phyloP scores from a whole-genome alignment of 2,113 vertebrate genomes.

The Anolis carolinensis region DNA sequence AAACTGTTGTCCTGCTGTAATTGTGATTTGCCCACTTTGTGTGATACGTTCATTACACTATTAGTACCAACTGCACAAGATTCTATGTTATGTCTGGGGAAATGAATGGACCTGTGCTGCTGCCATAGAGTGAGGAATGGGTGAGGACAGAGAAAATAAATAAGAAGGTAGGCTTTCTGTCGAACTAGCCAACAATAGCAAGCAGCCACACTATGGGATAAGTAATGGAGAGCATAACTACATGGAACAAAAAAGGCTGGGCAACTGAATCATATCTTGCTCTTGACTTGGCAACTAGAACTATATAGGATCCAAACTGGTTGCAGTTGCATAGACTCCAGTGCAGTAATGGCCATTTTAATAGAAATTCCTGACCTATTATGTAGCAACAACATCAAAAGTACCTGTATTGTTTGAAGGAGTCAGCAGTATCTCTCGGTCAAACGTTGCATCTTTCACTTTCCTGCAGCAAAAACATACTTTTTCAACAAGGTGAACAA shows the following conservation, averaged over 20 bases:
- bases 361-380: background rate
- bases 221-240: background rate
- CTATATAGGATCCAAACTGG: background rate
- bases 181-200: background rate
- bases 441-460: conserved; percentile 65
- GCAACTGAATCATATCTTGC: background rate
- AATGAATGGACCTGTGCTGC: too few relatives aligned
- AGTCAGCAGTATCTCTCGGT: conserved; percentile 66
- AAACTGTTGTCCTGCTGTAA: too few relatives aligned
- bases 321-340: background rate
- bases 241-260: background rate
- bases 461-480: conserved; percentile 64
- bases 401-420: conserved; percentile 66
- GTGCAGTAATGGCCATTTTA: background rate
- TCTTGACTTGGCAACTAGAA: background rate
- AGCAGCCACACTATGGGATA: background rate
- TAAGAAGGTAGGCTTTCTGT: background rate
- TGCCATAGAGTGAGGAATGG: background rate
- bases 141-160: background rate
- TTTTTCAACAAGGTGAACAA: conserved; percentile 60
- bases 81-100: too few relatives aligned
- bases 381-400: conserved; percentile 24
- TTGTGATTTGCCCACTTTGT: too few relatives aligned
- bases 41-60: too few relatives aligned
- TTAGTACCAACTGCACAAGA: too few relatives aligned